These are phyloP conservation scores for Tiaroga cobitis DNA, from an alignment of 2,797 vertebrate genomes.

Conservation along the genomic window DNA sequence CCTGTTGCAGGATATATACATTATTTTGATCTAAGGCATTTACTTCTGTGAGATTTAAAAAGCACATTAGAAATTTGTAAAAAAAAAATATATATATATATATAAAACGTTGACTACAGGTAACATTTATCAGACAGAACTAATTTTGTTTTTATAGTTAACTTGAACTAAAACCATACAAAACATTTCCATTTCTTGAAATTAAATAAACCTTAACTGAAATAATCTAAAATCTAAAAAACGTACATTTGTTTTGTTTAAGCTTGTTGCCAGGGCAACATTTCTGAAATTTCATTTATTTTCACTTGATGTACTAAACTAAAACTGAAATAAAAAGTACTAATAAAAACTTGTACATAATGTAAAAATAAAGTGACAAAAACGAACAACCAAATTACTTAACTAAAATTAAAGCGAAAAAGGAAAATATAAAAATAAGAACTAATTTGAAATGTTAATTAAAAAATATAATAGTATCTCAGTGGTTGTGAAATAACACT, in stretches of 20 bases:
- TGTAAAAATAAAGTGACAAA: background rate
- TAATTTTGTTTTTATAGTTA: background rate
- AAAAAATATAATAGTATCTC: background rate
- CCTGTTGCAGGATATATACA: background rate
- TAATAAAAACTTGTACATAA: background rate
- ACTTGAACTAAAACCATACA: background rate
- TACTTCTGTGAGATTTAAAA: background rate
- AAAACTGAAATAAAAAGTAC: background rate
- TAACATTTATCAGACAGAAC: background rate
- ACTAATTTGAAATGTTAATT: background rate
- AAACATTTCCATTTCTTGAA: background rate
- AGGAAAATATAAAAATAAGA: background rate
- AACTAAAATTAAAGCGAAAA: background rate
- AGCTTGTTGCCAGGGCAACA: background rate
- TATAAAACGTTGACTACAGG: background rate
- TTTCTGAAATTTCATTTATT: background rate
- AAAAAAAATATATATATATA: background rate
- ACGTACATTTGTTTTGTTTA: background rate
- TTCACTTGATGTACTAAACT: background rate
- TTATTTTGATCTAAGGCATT: background rate
- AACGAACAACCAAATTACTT: background rate
- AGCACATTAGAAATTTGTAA: background rate
- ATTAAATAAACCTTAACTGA: background rate
- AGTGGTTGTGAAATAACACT: background rate
- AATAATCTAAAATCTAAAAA: background rate